phyloP scores from a whole-genome alignment of 2,888 invertebrate genomes.

The Strigamia transsilvanica region DNA sequence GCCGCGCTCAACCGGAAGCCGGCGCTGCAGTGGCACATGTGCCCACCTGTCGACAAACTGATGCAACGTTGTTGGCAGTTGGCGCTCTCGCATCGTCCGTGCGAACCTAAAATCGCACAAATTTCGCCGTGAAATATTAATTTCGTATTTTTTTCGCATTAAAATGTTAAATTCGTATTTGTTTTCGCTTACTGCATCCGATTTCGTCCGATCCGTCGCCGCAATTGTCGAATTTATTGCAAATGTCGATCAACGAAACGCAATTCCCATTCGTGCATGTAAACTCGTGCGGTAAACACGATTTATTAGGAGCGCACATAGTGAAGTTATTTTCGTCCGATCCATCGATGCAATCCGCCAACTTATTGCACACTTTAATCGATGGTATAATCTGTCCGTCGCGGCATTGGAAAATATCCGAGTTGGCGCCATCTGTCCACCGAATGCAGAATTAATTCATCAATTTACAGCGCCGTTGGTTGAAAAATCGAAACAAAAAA shows the following conservation, averaged over 20 bases:
- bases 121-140: neutral
- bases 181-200: slow-evolving; percentile 77
- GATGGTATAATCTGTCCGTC: slow-evolving; percentile 44
- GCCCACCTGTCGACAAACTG: neutral
- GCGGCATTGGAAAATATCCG: slow-evolving; percentile 32
- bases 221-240: slow-evolving; percentile 89
- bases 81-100: slow-evolving; percentile 46
- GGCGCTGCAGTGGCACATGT: slow-evolving; percentile 50
- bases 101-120: neutral
- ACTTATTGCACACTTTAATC: slow-evolving; percentile 76
- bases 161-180: neutral
- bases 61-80: slow-evolving; percentile 50
- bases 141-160: neutral
- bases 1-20: slow-evolving; percentile 24
- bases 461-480: too few relatives aligned
- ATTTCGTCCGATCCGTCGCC: slow-evolving; percentile 89
- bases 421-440: neutral
- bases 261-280: slow-evolving; percentile 88
- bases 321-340: slow-evolving; percentile 94
- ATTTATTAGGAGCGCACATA: slow-evolving; percentile 74
- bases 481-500: neutral
- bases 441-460: too few relatives aligned
- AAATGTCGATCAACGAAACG: slow-evolving; percentile 78
- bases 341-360: slow-evolving; percentile 92
- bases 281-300: slow-evolving; percentile 73